Percentiles rank a stretch among this genome's conserved stretches.
Evolutionary conservation across 2,888 invertebrate species (phyloP).

Genomic region (Iselma pallidipennis): DNA sequence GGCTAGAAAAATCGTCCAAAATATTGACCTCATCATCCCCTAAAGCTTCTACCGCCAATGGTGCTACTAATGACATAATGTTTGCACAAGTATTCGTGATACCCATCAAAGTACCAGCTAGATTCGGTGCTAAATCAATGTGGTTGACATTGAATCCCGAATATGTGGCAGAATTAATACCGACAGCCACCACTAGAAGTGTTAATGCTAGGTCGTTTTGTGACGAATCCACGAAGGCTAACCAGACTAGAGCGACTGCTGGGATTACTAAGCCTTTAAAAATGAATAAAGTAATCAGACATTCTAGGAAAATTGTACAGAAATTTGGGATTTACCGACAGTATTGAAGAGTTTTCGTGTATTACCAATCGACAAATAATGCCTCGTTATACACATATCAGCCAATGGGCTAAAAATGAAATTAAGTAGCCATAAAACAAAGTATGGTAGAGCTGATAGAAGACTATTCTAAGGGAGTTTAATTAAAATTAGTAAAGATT

Average conservation of each 20-base stretch:
- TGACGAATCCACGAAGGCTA: slow-evolving; percentile 62
- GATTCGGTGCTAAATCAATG: slow-evolving; percentile 81
- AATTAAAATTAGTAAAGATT: slow-evolving; percentile 33
- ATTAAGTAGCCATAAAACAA: slow-evolving; percentile 72
- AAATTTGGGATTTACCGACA: slow-evolving; percentile 15
- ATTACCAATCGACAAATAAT: slow-evolving; percentile 48
- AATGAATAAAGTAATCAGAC: too few relatives aligned
- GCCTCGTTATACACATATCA: slow-evolving; percentile 62
- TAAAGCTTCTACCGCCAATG: slow-evolving; percentile 68
- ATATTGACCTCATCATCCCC: slow-evolving; percentile 65
- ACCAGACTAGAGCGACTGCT: slow-evolving; percentile 64
- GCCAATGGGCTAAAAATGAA: slow-evolving; percentile 71
- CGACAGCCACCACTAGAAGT: slow-evolving; percentile 69
- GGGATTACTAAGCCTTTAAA: slow-evolving; percentile 56
- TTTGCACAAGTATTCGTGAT: slow-evolving; percentile 77
- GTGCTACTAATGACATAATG: slow-evolving; percentile 75
- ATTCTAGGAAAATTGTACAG: background rate
- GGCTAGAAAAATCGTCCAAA: background rate
- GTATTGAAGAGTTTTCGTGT: slow-evolving; percentile 68
- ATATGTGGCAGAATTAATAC: slow-evolving; percentile 70
- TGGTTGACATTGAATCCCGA: slow-evolving; percentile 74
- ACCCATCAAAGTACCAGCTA: slow-evolving; percentile 79
- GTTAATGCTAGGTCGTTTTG: slow-evolving; percentile 63
- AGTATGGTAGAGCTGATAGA: slow-evolving; percentile 72
- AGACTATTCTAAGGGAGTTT: slow-evolving; percentile 70